Evolutionary conservation across 2,113 vertebrate species (phyloP).

Genomic region (Barnardius zonarius): DNA sequence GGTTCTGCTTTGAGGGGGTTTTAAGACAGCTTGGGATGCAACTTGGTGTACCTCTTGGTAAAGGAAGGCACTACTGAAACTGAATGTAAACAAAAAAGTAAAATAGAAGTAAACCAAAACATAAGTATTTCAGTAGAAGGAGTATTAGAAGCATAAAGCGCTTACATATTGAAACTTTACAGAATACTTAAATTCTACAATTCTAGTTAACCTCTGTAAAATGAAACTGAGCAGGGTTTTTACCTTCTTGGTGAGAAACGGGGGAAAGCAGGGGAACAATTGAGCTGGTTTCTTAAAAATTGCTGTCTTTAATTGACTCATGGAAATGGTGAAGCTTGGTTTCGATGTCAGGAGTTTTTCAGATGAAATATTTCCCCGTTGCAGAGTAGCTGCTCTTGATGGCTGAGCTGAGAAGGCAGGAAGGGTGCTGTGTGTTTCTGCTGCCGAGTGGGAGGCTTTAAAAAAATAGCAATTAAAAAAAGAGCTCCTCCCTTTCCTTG

Average conservation of each 20-base stretch:
- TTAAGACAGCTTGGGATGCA: not conserved
- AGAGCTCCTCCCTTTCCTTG: not conserved
- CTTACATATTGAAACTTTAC: not conserved
- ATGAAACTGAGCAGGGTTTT: not conserved
- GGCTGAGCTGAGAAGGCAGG: not conserved
- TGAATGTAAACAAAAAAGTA: not conserved
- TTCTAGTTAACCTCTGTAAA: not conserved
- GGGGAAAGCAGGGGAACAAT: not conserved
- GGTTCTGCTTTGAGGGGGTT: not conserved
- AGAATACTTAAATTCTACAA: not conserved
- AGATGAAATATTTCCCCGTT: not conserved
- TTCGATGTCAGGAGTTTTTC: not conserved
- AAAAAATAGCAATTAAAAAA: not conserved
- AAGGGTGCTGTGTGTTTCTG: not conserved
- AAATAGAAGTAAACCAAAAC: not conserved
- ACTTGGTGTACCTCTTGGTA: not conserved
- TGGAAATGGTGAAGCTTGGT: not conserved
- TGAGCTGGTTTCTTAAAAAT: not conserved
- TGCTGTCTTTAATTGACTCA: not conserved
- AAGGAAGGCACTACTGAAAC: not conserved
- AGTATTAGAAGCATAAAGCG: not conserved
- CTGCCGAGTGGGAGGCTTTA: not conserved
- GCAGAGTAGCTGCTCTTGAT: not conserved
- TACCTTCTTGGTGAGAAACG: not conserved
- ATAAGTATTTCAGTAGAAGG: not conserved